Evolutionary conservation across 2,797 vertebrate genomes (phyloP), one percentile per base, ranked within the genome.

Genomic region (Euthynnus affinis): DNA sequence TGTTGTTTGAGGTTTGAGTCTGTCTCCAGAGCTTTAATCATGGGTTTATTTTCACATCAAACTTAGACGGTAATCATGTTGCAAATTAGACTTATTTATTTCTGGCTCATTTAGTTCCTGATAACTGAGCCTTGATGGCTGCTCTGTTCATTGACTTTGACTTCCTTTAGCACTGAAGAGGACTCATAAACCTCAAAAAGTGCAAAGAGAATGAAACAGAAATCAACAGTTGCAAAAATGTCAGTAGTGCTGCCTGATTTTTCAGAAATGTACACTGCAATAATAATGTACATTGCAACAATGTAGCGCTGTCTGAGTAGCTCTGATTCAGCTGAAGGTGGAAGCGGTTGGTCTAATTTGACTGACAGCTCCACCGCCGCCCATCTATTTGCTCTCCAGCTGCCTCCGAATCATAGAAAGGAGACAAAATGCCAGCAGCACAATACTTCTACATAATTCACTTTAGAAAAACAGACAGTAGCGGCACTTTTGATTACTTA

Each of bases 1-100:
- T 91, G 90, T 66, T 71, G 82, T 80, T 79, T 87, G 88, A 86
- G 82, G 67, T 88, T 80, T 82, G 81, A 6, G 59, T 84, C 63
- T 66, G 80, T 80, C 84, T 87, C 79, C 88, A 64, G 57, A 59
- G 63, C 76, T 92, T 92, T 89, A 91, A 90, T 89, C 82, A 82
- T 4, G 61, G 70, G 42, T 91, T 92, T 88, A 88, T 92, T 92
- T 92, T 87, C 81, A 77, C 82, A 88, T 90, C 79, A 79, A 90
- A 87, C 82, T 79, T 27, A 61, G 64, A 76, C 15, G 44, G 67
- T 75, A 81, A 88, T 87, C 72, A 83, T 48, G 69, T 69, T 55
- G 76, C 76, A 85, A 87, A 90, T 89, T 75, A 85, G 81, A 80
- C 56, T 40, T 74, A 78, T 89, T 87, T 81, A 75, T 87, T 83